These are phyloP conservation scores for Boulengeromyrus knoepffleri DNA, from an alignment of 2,113 vertebrate genomes.

Conservation along the genomic window DNA sequence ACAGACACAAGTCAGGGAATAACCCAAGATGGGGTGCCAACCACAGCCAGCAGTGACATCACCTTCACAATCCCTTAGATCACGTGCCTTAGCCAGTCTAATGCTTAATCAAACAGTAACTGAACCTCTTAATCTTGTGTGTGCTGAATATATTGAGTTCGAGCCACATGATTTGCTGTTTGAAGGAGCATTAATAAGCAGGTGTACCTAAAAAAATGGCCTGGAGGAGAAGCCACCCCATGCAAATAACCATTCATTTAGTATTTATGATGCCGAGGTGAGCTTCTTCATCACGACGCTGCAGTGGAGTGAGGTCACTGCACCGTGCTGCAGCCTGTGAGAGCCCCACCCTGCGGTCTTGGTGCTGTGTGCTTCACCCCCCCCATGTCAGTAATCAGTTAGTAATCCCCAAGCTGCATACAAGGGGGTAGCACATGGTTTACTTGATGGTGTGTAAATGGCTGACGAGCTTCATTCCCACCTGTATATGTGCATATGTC, in stretches of 20 bases:
- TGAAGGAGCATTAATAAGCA: not conserved
- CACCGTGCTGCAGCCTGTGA: not conserved
- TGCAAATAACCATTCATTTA: not conserved
- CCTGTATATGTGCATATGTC: not conserved
- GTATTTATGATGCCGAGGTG: not conserved
- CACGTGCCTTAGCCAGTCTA: not conserved
- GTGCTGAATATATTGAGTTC: not conserved
- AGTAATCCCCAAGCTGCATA: not conserved
- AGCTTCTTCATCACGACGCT: no score
- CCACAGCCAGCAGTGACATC: not conserved
- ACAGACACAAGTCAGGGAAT: not conserved
- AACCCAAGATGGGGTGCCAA: not conserved
- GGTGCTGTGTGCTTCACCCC: not conserved
- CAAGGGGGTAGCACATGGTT: not conserved
- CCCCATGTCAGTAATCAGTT: not conserved
- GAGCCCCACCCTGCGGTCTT: not conserved
- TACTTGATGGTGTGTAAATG: not conserved
- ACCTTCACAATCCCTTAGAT: not conserved
- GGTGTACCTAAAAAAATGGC: not conserved
- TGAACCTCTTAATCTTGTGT: not conserved
- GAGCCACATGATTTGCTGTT: not conserved
- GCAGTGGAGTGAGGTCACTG: not conserved
- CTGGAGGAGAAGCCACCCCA: not conserved
- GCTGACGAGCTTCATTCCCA: not conserved
- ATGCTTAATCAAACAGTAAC: not conserved